Evolutionary conservation across 2,113 vertebrate species (phyloP).

Genomic region (Rutilus rutilus): DNA sequence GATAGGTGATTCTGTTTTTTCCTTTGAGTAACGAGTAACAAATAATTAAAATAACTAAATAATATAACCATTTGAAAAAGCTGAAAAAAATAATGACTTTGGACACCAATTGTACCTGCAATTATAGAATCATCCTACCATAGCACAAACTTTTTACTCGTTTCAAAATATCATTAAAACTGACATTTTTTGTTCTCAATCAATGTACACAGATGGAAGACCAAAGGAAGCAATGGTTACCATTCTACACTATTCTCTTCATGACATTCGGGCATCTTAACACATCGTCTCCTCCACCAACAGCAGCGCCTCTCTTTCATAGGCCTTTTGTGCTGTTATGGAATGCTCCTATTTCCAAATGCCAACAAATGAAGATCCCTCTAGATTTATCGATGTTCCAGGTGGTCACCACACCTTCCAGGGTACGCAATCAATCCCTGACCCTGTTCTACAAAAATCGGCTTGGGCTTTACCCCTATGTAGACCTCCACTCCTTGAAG

Average conservation of each 20-base stretch:
- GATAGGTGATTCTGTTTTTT: too few relatives aligned
- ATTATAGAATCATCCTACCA: too few relatives aligned
- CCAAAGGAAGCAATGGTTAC: neutral
- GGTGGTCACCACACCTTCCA: slow-evolving; percentile 75
- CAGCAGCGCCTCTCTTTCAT: slow-evolving; percentile 73
- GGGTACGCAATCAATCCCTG: slow-evolving; percentile 75
- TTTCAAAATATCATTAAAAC: neutral
- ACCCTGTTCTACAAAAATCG: slow-evolving; percentile 86
- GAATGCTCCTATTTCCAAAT: slow-evolving; percentile 84
- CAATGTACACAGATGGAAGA: neutral
- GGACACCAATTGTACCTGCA: too few relatives aligned
- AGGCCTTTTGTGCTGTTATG: slow-evolving; percentile 82
- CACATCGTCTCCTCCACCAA: slow-evolving; percentile 56
- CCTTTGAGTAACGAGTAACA: too few relatives aligned
- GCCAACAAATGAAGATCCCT: slow-evolving; percentile 65
- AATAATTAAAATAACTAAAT: too few relatives aligned
- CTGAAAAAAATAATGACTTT: too few relatives aligned
- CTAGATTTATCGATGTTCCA: slow-evolving; percentile 80
- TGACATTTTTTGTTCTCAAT: neutral
- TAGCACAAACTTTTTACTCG: neutral
- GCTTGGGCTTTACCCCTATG: slow-evolving; percentile 87
- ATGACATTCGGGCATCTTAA: slow-evolving; percentile 37
- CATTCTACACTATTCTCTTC: slow-evolving; percentile 40
- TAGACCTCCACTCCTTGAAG: slow-evolving; percentile 61
- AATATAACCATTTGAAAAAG: too few relatives aligned